Evolutionary conservation across 2,113 vertebrate species (phyloP).

Genomic region (Calypte anna): DNA sequence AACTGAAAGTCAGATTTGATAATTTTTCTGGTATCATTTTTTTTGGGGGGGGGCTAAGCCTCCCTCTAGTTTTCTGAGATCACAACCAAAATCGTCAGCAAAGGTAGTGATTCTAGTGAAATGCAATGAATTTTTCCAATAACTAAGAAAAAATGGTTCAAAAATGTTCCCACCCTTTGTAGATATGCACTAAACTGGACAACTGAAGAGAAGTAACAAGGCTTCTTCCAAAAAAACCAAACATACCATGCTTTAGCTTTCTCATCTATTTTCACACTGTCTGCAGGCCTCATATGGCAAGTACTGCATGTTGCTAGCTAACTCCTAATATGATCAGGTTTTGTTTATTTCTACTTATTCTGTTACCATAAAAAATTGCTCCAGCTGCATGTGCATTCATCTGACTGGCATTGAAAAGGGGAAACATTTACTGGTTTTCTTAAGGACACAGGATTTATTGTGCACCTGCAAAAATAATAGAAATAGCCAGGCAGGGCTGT

Average conservation of each 20-base stretch:
- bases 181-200: neutral
- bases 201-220: neutral
- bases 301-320: neutral
- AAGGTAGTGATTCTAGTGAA: neutral
- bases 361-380: neutral
- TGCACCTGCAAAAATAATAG: slow-evolving; percentile 8
- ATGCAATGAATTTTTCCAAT: neutral
- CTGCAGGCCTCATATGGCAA: neutral
- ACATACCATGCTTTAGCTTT: neutral
- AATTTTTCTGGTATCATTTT: neutral
- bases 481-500: neutral
- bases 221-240: neutral
- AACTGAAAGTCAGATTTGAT: neutral
- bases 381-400: neutral
- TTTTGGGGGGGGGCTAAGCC: neutral
- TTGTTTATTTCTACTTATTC: slow-evolving; percentile 24
- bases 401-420: neutral
- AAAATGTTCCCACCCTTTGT: neutral
- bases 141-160: neutral
- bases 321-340: neutral
- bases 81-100: neutral
- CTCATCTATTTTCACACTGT: neutral
- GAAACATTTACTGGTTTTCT: slow-evolving; percentile 8
- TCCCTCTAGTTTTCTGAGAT: neutral
- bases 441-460: neutral